Percentiles rank a stretch among this genome's conserved stretches.
Conservation (phyloP, 2,113 vertebrate species). For the Egretta garzetta region DNA sequence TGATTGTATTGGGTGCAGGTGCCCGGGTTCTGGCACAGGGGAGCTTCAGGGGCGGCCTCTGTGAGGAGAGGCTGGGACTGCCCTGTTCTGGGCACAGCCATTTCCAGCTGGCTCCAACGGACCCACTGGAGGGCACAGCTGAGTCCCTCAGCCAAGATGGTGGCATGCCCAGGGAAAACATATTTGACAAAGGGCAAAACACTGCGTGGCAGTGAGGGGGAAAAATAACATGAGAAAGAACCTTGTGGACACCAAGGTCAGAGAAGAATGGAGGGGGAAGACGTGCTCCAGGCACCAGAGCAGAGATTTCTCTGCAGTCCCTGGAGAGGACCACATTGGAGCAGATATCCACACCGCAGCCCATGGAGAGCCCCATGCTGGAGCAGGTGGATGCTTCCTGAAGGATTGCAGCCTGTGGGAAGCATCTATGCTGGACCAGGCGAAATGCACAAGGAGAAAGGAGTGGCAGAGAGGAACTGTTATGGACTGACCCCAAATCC, state of each 20-base stretch:
- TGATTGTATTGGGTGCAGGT: background rate
- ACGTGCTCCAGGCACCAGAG: background rate
- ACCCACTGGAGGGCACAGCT: background rate
- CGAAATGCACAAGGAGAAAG: background rate
- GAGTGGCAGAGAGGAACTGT: background rate
- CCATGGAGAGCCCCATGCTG: background rate
- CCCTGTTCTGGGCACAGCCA: fast-evolving
- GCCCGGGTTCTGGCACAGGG: fast-evolving
- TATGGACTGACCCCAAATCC: background rate
- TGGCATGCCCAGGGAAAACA: background rate
- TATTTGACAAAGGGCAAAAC: background rate
- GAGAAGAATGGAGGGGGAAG: background rate
- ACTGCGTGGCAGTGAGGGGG: too few relatives aligned
- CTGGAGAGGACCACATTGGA: background rate
- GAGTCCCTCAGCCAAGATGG: too few relatives aligned
- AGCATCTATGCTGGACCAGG: background rate
- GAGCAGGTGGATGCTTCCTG: background rate
- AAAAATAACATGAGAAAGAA: background rate
- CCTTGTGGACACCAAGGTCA: background rate
- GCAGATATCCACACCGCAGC: background rate
- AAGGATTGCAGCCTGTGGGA: background rate
- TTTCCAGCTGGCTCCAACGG: fast-evolving
- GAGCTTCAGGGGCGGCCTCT: background rate
- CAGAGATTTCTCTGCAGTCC: background rate
- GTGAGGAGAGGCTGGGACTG: background rate